Evolutionary conservation across 2,113 vertebrate genomes (phyloP), one percentile per base, ranked within the genome.

Genomic region (Burhinus bistriatus): DNA sequence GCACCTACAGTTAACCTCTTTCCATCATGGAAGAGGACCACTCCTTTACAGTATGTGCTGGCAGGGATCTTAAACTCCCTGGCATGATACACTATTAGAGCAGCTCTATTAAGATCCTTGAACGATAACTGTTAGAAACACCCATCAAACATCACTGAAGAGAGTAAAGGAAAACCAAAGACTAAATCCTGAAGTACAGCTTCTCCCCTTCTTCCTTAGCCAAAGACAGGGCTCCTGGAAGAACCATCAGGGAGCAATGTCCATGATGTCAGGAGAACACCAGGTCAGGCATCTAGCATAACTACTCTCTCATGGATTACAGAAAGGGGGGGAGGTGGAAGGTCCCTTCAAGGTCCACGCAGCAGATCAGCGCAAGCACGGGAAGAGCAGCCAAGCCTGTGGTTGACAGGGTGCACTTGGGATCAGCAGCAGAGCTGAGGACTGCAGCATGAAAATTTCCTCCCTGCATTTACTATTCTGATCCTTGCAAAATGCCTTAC

Each of bases 1-100:
- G 34, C 52, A 61, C 40, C 45, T 58, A 15, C 20, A 91, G 40
- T 94, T 95, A 87, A 94, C 69, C 47, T 87, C 78, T 34, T 78
- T 84, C 87, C 55, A 55, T 94, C 64, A 89, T 0, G 2, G 68
- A 89, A 66, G 12, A 89, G 20, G 17, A 42, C 20, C 89, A 59
- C 8, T 75, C 47, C 15, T 38, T 83, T 44, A 52, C 27, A 62
- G 18, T n/a, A 66, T 6, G 3, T 29, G 36, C 20, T 36, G 26
- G 42, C 29, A 79, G 52, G 26, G 36, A 64, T 52, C 18, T 62
- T 57, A 69, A 73, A 87, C 71, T 71, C 15, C 30, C n/a, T 52
- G 34, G 42, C 1, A 2, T 8, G 14, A 79, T 71, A 89, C 82
- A 34, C 64, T 76, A 29, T 36, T 75, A 93, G 30, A 86, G 40